phyloP scores from a whole-genome alignment of 2,888 invertebrate species.

The Saturnia japonica region DNA sequence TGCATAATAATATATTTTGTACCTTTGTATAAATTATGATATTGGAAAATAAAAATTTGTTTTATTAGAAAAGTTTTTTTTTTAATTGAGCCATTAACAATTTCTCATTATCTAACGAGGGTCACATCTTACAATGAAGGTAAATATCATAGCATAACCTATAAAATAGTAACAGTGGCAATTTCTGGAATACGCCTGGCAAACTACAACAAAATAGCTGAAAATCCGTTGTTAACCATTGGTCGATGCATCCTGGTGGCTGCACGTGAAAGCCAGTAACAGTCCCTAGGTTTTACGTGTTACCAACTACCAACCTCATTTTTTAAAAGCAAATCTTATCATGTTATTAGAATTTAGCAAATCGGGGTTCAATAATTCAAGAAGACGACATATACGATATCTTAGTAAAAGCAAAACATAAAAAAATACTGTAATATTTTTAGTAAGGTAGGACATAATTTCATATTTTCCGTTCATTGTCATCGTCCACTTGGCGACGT shows the following conservation, averaged over 20 bases:
- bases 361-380: not conserved
- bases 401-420: not conserved
- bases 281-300: not conserved
- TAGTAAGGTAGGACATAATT: constrained; percentile 40
- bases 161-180: not conserved
- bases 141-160: not conserved
- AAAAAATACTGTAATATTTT: constrained; percentile 8
- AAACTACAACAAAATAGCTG: not conserved
- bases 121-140: not conserved
- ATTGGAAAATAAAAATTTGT: no score
- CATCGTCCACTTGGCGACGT: constrained; percentile 60
- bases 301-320: not conserved
- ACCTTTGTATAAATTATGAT: no score
- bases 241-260: not conserved
- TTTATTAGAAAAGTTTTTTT: no score
- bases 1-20: no score
- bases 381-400: not conserved
- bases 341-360: not conserved
- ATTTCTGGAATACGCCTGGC: not conserved
- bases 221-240: not conserved
- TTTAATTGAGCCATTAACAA: no score
- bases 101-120: no score
- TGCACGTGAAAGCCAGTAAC: not conserved
- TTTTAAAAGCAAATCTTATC: not conserved
- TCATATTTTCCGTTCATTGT: constrained; percentile 41